These are phyloP conservation scores for Prunella strophiata DNA, from an alignment of 2,797 vertebrate genomes.

Conservation along the genomic window DNA sequence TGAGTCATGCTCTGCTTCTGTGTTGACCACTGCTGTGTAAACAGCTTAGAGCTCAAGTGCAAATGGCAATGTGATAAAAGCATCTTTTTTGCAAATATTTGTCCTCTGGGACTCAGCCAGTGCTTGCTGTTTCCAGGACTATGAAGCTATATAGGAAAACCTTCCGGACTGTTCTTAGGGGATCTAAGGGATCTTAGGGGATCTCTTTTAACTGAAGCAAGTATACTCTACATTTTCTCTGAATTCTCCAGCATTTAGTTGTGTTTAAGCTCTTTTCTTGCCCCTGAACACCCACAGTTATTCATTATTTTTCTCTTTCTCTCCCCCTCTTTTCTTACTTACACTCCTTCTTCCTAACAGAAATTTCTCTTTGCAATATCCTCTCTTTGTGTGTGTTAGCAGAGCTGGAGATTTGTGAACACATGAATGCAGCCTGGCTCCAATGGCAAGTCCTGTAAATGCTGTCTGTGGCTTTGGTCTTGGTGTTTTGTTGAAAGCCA, in stretches of 20 bases:
- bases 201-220: background rate
- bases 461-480: background rate
- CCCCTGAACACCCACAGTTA: background rate
- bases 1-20: background rate
- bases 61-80: constrained; percentile 13
- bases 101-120: background rate
- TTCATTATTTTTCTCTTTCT: background rate
- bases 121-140: background rate
- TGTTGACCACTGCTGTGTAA: background rate
- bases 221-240: background rate
- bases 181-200: background rate
- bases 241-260: background rate
- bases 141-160: background rate
- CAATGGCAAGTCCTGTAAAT: background rate
- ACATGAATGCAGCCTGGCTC: background rate
- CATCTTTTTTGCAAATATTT: constrained; percentile 43
- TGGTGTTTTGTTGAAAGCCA: background rate
- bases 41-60: constrained; percentile 18
- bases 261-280: background rate
- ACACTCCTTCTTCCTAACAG: background rate
- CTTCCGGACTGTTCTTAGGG: background rate
- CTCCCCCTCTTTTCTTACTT: background rate
- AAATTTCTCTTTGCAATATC: background rate
- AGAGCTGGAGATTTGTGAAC: background rate
- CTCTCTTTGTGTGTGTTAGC: background rate